These are phyloP conservation scores for Formica exsecta DNA, from an alignment of 1,140 invertebrate genomes.

Conservation along the genomic window DNA sequence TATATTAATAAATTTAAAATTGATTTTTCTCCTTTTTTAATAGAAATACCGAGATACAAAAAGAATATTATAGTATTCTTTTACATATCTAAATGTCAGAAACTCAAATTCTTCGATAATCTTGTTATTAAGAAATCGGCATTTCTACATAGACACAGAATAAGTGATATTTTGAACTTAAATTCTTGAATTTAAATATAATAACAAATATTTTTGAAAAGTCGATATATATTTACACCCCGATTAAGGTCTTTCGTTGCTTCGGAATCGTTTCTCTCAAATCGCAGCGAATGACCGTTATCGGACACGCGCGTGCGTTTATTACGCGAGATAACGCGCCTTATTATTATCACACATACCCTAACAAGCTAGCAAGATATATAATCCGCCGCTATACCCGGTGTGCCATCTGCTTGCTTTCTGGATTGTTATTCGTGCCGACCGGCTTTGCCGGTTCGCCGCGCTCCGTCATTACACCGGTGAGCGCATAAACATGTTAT, in stretches of 20 bases:
- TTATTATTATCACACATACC: slow-evolving; percentile 72
- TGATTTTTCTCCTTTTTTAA: background rate
- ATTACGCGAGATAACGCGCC: slow-evolving; percentile 68
- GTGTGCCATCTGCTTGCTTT: slow-evolving; percentile 69
- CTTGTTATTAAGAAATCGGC: background rate
- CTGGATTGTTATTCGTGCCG: slow-evolving; percentile 67
- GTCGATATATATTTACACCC: background rate
- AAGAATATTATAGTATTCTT: background rate
- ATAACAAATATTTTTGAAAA: background rate
- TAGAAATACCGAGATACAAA: background rate
- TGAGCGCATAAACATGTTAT: slow-evolving; percentile 76
- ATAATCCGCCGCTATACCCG: slow-evolving; percentile 60
- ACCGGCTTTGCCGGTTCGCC: slow-evolving; percentile 49
- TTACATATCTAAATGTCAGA: background rate
- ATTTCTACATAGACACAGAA: background rate
- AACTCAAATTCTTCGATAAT: background rate
- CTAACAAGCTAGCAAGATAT: slow-evolving; percentile 63
- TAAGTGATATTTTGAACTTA: background rate
- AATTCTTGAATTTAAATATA: background rate
- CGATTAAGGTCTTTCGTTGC: background rate
- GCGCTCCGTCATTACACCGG: slow-evolving; percentile 35
- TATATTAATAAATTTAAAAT: slow-evolving; percentile 8
- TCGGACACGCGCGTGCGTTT: slow-evolving; percentile 48
- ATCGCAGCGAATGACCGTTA: background rate
- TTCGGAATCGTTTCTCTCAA: slow-evolving; percentile 20